Base-by-base conservation (phyloP, 92 coral and sea anemone species). In the Porites evermanni region DNA sequence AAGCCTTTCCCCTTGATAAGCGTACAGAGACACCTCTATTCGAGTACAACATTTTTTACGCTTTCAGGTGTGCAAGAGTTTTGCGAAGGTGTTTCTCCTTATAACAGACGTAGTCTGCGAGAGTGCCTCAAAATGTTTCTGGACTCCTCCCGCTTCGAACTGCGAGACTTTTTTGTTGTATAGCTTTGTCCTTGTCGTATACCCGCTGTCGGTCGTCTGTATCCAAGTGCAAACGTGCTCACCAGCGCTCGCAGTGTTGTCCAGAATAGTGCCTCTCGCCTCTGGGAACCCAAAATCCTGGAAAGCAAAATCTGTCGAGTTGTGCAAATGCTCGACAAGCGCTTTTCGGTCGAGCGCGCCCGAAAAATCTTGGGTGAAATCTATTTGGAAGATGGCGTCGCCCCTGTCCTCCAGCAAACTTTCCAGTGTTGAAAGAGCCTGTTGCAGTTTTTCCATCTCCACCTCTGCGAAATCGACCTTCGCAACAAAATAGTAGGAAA, bases 101-200 rank as follows among this genome's bases (percentile, higher is more conserved):
- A 71, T 75, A 86, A 78, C 79, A 85, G 51, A 78, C 79, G 56
- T 77, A 86, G 85, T 86, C 90, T 24, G 79, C 79, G 0, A 86
- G 65, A 53, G 2, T 54, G 80, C 90, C 13, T 85, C 85, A 8
- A 70, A 19, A 6, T 74, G 79, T 21, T 70, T 65, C 2, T 73
- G 84, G 19, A 87, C 70, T 20, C 79, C 86, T 10, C 75, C 86
- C 1, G 81, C 81, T 56, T 88, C 87, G 81, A 81, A 81, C 78
- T 81, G 81, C 59, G 91, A 87, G 6, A 87, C 91, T 23, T 80
- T 10, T 70, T 81, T 81, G 81, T 81, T 88, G 87, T 88, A 81
- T 64, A 88, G n/a, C 80, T 88, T 88, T 11, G 87, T 88, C 1
- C 86, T 77, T 10, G 38, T 53, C 11, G 91, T 75, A 68, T 66